Conservation (phyloP, 2,113 vertebrate genomes). For the Pangasianodon hypophthalmus region DNA sequence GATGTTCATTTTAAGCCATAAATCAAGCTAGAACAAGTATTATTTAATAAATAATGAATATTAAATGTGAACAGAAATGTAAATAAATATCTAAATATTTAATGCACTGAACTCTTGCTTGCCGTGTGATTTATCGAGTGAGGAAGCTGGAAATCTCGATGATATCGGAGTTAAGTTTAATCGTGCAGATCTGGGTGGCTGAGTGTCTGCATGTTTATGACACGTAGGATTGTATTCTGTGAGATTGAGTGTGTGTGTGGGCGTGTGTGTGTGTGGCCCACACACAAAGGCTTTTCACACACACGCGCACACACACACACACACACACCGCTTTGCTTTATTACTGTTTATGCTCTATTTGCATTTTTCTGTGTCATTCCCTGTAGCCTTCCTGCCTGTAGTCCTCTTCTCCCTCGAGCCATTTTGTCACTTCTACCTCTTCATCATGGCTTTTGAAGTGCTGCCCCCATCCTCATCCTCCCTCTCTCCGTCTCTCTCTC, state of each 20-base stretch:
- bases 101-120: not conserved
- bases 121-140: not conserved
- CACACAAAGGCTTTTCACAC: not conserved
- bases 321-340: not conserved
- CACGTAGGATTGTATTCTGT: not conserved
- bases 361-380: conserved; percentile 18
- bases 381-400: not conserved
- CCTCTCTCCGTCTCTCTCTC: conserved; percentile 14
- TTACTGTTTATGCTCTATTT: conserved; percentile 39
- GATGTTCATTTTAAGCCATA: not conserved
- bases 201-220: not conserved
- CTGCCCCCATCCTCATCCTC: conserved; percentile 42
- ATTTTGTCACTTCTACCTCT: conserved; percentile 37
- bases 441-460: conserved; percentile 12
- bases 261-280: conserved; percentile 1
- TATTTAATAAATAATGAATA: not conserved
- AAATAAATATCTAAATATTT: not conserved
- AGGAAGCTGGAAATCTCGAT: not conserved
- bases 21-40: not conserved
- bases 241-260: not conserved
- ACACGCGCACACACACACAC: not conserved
- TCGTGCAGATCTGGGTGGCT: not conserved
- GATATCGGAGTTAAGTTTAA: not conserved
- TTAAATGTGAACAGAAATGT: not conserved
- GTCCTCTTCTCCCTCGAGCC: conserved; percentile 12